Conservation (phyloP, 2,113 vertebrate genomes). For the Trematocara variabile region DNA sequence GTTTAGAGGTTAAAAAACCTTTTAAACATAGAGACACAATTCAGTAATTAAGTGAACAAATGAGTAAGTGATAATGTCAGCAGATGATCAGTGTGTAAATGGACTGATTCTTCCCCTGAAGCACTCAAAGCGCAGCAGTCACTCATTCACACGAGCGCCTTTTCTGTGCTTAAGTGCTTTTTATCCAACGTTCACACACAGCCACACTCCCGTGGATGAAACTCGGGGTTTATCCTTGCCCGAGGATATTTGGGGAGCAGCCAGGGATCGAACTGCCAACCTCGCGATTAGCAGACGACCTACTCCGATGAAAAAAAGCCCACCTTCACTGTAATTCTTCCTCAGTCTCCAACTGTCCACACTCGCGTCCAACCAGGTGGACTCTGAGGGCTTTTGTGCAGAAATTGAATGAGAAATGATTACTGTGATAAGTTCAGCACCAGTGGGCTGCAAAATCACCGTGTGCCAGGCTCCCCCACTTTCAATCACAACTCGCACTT, state of each 20-base stretch:
- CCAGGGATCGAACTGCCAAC: neutral
- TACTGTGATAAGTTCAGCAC: slow-evolving; percentile 53
- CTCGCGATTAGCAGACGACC: neutral
- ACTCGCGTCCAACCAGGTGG: slow-evolving; percentile 18
- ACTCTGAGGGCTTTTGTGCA: slow-evolving; percentile 43
- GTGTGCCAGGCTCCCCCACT: slow-evolving; percentile 20
- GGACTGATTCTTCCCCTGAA: neutral
- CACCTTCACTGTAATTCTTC: slow-evolving; percentile 23
- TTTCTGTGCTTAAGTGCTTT: neutral
- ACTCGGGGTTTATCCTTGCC: neutral
- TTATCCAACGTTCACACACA: neutral
- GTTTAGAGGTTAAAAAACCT: neutral
- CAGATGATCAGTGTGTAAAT: neutral
- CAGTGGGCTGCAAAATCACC: slow-evolving; percentile 48
- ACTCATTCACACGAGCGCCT: neutral
- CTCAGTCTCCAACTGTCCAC: slow-evolving; percentile 10
- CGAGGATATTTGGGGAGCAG: neutral
- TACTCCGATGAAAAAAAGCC: neutral
- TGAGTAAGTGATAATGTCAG: neutral
- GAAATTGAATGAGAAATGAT: slow-evolving; percentile 61
- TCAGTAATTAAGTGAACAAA: neutral
- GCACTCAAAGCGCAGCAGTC: neutral
- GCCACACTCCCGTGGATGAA: neutral
- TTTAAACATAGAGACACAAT: neutral
- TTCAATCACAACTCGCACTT: slow-evolving; percentile 50